Evolutionary conservation across 2,888 invertebrate species (phyloP).

Genomic region (Spodoptera picta): DNA sequence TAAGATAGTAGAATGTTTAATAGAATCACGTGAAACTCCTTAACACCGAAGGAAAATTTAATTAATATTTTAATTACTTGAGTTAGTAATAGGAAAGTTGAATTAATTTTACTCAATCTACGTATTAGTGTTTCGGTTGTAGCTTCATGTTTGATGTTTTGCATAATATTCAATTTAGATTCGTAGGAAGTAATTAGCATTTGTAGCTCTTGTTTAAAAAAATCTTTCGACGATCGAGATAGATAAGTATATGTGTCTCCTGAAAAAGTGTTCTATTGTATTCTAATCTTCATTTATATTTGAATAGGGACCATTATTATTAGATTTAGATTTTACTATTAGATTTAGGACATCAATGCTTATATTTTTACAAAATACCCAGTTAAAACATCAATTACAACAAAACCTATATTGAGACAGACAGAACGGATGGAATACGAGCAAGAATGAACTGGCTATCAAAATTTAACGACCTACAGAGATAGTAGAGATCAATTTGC

Average conservation of each 20-base stretch:
- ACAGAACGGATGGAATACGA: conserved; percentile 20
- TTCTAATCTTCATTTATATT: no score
- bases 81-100: conserved; percentile 38
- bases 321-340: no score
- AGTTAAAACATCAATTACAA: no score
- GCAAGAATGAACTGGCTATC: conserved; percentile 51
- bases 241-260: no score
- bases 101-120: conserved; percentile 46
- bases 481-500: conserved; percentile 58
- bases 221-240: no score
- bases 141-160: conserved; percentile 30
- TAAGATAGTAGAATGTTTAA: conserved; percentile 25
- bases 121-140: conserved; percentile 43
- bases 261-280: no score
- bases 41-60: conserved; percentile 48
- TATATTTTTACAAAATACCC: no score
- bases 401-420: conserved; percentile 10
- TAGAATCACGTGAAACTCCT: conserved; percentile 38
- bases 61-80: conserved; percentile 54
- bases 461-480: conserved; percentile 55
- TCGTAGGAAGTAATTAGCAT: conserved; percentile 10
- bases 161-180: conserved; percentile 15
- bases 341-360: no score
- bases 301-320: no score
- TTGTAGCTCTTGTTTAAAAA: no score